Percentiles rank a stretch among this genome's conserved stretches.
phyloP scores from a whole-genome alignment of 2,113 vertebrate genomes.

The Acanthisitta chloris region DNA sequence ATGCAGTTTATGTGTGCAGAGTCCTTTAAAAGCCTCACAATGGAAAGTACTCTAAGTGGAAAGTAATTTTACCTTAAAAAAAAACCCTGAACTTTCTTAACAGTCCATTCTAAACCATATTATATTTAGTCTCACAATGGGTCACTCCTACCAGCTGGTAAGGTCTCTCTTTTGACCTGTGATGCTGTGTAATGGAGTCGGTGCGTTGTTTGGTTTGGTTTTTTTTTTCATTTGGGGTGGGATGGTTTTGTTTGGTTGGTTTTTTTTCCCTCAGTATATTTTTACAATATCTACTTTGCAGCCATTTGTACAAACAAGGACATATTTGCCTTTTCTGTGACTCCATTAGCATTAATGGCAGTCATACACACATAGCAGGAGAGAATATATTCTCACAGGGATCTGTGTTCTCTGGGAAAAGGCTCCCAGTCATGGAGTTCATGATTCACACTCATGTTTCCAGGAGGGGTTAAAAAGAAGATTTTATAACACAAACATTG shows the following conservation, averaged over 20 bases:
- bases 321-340: neutral
- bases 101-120: neutral
- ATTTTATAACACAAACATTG: slow-evolving; percentile 1
- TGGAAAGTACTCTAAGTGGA: neutral
- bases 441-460: neutral
- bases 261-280: neutral
- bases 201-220: neutral
- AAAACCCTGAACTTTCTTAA: neutral
- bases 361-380: neutral
- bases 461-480: slow-evolving; percentile 25
- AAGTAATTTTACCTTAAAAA: slow-evolving; percentile 17
- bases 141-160: neutral
- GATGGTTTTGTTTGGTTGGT: neutral
- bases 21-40: slow-evolving; percentile 14
- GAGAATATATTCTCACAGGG: neutral
- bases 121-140: neutral
- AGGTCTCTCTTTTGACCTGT: neutral
- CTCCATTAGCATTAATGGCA: slow-evolving; percentile 18
- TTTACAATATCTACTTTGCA: neutral
- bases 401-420: neutral
- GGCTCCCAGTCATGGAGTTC: neutral
- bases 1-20: neutral
- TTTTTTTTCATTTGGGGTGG: neutral
- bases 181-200: neutral
- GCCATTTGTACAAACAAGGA: neutral